Conservation (phyloP, 1,140 invertebrate species). For the Dendroctonus valens region DNA sequence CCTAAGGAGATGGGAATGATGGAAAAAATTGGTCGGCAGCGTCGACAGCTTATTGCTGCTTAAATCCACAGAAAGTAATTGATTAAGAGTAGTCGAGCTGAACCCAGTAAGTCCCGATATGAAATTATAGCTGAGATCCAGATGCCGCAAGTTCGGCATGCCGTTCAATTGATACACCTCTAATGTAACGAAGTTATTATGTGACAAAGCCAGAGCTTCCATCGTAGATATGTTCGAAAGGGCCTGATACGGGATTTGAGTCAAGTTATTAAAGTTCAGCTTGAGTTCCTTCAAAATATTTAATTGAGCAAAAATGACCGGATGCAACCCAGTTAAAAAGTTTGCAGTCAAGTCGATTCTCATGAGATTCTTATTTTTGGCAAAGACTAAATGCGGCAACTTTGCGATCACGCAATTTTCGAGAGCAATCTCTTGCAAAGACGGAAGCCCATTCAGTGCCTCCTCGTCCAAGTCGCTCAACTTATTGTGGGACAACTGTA, state of each 20-base stretch:
- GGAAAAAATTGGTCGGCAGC: slow-evolving; percentile 80
- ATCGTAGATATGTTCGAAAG: slow-evolving; percentile 70
- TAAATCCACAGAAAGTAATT: slow-evolving; percentile 69
- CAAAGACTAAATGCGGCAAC: slow-evolving; percentile 68
- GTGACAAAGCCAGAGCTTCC: slow-evolving; percentile 69
- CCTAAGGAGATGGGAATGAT: slow-evolving; percentile 66
- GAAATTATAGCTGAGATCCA: slow-evolving; percentile 73
- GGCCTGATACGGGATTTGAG: slow-evolving; percentile 73
- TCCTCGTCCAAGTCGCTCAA: slow-evolving; percentile 67
- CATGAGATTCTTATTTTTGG: slow-evolving; percentile 70
- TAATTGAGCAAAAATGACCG: slow-evolving; percentile 67
- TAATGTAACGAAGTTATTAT: slow-evolving; percentile 69
- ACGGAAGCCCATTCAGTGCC: slow-evolving; percentile 71
- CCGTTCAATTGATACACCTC: slow-evolving; percentile 73
- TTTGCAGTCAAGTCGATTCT: slow-evolving; percentile 71
- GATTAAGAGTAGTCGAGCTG: slow-evolving; percentile 69
- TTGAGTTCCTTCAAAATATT: slow-evolving; percentile 72
- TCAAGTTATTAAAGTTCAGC: slow-evolving; percentile 71
- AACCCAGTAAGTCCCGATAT: slow-evolving; percentile 77
- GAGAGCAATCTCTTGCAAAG: slow-evolving; percentile 68
- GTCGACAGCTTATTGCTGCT: slow-evolving; percentile 72
- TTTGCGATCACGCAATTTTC: slow-evolving; percentile 66
- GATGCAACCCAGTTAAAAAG: slow-evolving; percentile 61
- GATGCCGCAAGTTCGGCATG: slow-evolving; percentile 67
- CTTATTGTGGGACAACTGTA: slow-evolving; percentile 76